These are phyloP conservation scores for Leptoteleia sp. DNA, from an alignment of 1,140 invertebrate species.

Conservation along the genomic window DNA sequence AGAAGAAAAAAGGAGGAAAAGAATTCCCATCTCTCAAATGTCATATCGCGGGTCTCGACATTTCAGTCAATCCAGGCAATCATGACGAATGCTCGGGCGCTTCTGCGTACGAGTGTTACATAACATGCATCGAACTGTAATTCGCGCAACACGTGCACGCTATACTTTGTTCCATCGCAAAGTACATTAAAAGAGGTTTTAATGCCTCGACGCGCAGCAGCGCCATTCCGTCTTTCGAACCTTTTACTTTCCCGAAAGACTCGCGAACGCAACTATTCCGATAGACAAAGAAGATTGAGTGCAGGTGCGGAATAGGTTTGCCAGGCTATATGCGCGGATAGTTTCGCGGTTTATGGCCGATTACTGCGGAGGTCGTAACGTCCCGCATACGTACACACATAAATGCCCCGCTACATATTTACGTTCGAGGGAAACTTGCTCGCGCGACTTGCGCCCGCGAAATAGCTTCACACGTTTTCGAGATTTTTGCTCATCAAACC, in stretches of 20 bases:
- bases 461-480: not conserved
- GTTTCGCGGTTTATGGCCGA: slow-evolving; percentile 79
- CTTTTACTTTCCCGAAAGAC: slow-evolving; percentile 68
- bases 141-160: slow-evolving; percentile 37
- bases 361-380: slow-evolving; percentile 77
- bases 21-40: slow-evolving; percentile 21
- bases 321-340: slow-evolving; percentile 71
- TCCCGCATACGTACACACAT: slow-evolving; percentile 65
- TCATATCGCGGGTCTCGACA: slow-evolving; percentile 41
- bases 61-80: slow-evolving; percentile 37
- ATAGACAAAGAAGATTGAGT: slow-evolving; percentile 77
- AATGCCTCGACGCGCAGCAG: slow-evolving; percentile 50
- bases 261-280: slow-evolving; percentile 67
- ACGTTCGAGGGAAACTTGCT: slow-evolving; percentile 30
- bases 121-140: slow-evolving; percentile 58
- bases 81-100: slow-evolving; percentile 47
- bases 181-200: slow-evolving; percentile 65
- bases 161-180: slow-evolving; percentile 54
- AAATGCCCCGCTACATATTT: slow-evolving; percentile 53
- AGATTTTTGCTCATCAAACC: slow-evolving; percentile 38
- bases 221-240: slow-evolving; percentile 48
- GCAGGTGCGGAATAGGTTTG: slow-evolving; percentile 71
- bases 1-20: slow-evolving; percentile 12
- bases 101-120: slow-evolving; percentile 48
- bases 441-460: slow-evolving; percentile 34